A percentile compares a stretch with the other conserved stretches of the same genome.
Conservation (phyloP, 2,113 vertebrate genomes). For the Pseudonaja textilis region DNA sequence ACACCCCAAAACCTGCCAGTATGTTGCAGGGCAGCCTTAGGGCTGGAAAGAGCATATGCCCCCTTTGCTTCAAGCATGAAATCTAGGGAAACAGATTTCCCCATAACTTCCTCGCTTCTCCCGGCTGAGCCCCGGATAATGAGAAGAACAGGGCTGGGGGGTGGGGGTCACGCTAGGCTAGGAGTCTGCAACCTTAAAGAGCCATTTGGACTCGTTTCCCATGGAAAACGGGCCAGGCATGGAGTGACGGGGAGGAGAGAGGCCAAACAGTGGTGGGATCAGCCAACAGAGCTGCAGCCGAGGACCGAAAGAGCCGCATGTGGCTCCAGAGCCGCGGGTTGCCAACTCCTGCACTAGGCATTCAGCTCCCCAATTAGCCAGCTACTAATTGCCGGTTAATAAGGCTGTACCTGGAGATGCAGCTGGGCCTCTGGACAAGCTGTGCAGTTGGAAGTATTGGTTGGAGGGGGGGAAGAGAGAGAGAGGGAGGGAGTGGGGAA, state of each 20-base stretch:
- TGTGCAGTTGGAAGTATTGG: slow-evolving; percentile 46
- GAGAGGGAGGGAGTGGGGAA: not conserved
- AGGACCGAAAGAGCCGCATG: no score
- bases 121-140: slow-evolving; percentile 59
- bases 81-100: slow-evolving; percentile 1
- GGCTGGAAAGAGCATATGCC: no score
- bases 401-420: slow-evolving; percentile 58
- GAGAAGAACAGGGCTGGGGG: slow-evolving; percentile 53
- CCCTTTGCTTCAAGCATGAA: not conserved
- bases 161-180: slow-evolving; percentile 11
- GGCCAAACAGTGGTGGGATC: no score
- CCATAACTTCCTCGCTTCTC: slow-evolving; percentile 33
- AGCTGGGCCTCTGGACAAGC: slow-evolving; percentile 62
- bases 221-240: no score
- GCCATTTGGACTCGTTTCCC: no score
- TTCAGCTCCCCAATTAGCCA: slow-evolving; percentile 68
- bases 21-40: no score
- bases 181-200: no score
- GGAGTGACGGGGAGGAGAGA: no score
- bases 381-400: slow-evolving; percentile 70
- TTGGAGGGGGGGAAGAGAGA: slow-evolving; percentile 43
- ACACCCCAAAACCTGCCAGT: not conserved
- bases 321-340: no score
- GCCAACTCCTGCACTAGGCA: slow-evolving; percentile 51
- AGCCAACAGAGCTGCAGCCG: no score